These are phyloP conservation scores for Eospalax fontanierii DNA, from an alignment of 2,797 vertebrate species.

Conservation along the genomic window DNA sequence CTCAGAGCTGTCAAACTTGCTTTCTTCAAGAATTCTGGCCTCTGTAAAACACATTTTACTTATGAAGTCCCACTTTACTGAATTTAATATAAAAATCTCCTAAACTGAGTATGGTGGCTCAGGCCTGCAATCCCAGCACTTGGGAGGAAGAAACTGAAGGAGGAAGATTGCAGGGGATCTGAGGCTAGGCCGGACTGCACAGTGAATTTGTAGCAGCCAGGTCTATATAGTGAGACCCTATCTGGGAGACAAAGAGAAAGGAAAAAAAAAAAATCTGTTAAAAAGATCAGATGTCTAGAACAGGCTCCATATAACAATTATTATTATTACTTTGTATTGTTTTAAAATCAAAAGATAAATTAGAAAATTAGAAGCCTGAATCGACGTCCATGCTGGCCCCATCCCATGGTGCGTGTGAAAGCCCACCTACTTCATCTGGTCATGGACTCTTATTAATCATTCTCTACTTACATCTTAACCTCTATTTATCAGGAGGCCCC, in stretches of 20 bases:
- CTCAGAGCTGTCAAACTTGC: slow-evolving; percentile 12
- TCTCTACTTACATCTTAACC: slow-evolving; percentile 64
- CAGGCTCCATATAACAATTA: not conserved
- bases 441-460: slow-evolving; percentile 66
- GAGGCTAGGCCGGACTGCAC: not conserved
- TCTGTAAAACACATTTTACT: slow-evolving; percentile 14
- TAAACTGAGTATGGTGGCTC: not conserved
- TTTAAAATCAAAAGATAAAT: slow-evolving; percentile 66
- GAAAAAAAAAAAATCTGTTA: not conserved
- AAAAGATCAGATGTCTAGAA: slow-evolving; percentile 36
- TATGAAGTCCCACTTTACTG: not conserved
- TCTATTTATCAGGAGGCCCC: not conserved
- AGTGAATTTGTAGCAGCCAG: not conserved
- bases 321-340: slow-evolving; percentile 41
- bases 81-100: slow-evolving; percentile 43
- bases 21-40: slow-evolving; percentile 39
- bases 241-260: not conserved
- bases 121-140: not conserved
- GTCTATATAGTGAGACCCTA: not conserved
- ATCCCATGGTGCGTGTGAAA: not conserved
- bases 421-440: slow-evolving; percentile 62
- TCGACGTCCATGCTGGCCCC: not conserved
- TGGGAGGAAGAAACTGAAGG: not conserved
- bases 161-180: not conserved
- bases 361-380: slow-evolving; percentile 30